Evolutionary conservation across 1,140 invertebrate genomes (phyloP).

Genomic region (Oedothorax gibbosus): DNA sequence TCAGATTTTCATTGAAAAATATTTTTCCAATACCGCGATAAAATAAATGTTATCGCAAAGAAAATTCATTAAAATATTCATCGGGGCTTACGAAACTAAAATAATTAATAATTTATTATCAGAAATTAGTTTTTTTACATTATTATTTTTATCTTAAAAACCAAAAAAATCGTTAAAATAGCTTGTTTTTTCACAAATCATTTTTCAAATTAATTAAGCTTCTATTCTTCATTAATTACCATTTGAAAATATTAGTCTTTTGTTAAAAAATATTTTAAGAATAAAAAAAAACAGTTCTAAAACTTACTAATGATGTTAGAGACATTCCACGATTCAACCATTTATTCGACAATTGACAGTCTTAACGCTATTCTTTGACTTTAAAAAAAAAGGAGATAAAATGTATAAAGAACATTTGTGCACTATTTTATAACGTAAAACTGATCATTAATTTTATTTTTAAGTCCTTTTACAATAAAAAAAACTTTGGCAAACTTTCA

Average conservation of each 20-base stretch:
- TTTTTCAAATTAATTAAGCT: constrained; percentile 42
- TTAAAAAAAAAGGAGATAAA: constrained; percentile 1
- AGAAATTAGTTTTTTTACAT: not conserved
- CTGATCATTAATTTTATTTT: constrained; percentile 42
- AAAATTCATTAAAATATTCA: too few relatives aligned
- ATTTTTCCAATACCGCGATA: too few relatives aligned
- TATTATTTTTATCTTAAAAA: not conserved
- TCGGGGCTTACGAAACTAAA: too few relatives aligned
- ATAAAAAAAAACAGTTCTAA: constrained; percentile 14
- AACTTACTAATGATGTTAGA: constrained; percentile 27
- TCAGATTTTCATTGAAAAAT: too few relatives aligned
- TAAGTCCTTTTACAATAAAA: constrained; percentile 1
- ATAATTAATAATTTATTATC: not conserved
- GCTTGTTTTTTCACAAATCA: not conserved
- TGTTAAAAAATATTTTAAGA: constrained; percentile 10
- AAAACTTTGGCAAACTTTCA: constrained; percentile 41
- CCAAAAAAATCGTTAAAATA: not conserved
- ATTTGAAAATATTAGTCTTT: constrained; percentile 31
- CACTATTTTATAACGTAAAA: constrained; percentile 24
- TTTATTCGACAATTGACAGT: constrained; percentile 18
- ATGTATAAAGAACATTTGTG: constrained; percentile 24
- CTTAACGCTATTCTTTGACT: not conserved
- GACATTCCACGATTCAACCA: constrained; percentile 7
- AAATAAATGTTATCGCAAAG: too few relatives aligned
- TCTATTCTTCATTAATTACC: constrained; percentile 41